These are phyloP conservation scores for Meteorus cinctellus DNA, from an alignment of 2,888 invertebrate genomes.

Conservation along the genomic window DNA sequence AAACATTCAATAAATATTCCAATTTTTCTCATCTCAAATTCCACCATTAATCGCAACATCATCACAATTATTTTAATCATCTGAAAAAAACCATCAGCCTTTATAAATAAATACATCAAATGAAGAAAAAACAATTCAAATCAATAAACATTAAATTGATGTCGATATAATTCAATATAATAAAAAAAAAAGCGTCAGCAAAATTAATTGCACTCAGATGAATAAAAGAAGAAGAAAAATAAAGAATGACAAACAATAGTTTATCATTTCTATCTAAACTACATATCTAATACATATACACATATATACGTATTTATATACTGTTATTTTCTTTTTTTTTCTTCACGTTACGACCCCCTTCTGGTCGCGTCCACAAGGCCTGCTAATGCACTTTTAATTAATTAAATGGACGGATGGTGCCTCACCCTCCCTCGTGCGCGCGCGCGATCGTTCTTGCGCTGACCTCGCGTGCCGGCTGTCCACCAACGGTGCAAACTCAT, in stretches of 20 bases:
- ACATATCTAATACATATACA: neutral
- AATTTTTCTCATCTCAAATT: too few species aligned
- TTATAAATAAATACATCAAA: neutral
- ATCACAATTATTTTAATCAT: neutral
- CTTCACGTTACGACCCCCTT: conserved; percentile 17
- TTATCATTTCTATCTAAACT: conserved; percentile 15
- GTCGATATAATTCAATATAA: neutral
- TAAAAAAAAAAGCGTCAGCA: neutral
- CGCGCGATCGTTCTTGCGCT: conserved; percentile 48
- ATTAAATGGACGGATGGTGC: conserved; percentile 71
- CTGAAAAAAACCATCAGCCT: too few species aligned
- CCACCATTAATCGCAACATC: too few species aligned
- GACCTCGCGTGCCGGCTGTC: conserved; percentile 72
- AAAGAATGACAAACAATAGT: neutral
- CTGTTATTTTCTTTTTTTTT: conserved; percentile 24
- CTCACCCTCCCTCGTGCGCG: conserved; percentile 49
- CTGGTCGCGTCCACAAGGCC: conserved; percentile 42
- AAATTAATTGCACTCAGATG: neutral
- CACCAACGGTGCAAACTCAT: conserved; percentile 69
- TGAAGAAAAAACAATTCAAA: neutral
- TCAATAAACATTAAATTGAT: neutral
- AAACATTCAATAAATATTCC: too few species aligned
- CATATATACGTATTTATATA: conserved; percentile 3
- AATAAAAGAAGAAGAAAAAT: neutral
- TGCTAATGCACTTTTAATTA: conserved; percentile 74